Evolutionary conservation across 1,140 invertebrate genomes (phyloP).

Genomic region (Drosophila biarmipes): DNA sequence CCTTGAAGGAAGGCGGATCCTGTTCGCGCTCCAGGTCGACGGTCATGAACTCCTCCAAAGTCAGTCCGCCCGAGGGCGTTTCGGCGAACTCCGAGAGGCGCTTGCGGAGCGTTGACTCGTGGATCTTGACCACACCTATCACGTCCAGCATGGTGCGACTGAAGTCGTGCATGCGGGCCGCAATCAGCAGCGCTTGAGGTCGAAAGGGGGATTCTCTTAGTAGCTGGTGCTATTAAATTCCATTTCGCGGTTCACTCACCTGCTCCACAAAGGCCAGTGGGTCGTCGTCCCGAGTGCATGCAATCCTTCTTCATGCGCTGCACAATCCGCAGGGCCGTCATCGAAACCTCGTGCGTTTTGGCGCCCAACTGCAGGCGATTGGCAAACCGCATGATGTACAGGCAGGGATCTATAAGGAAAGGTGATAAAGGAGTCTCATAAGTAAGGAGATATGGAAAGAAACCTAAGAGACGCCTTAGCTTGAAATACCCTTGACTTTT

Average conservation of each 20-base stretch:
- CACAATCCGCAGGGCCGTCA: constrained; percentile 96
- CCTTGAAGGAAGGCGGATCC: constrained; percentile 97
- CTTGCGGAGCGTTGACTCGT: constrained; percentile 96
- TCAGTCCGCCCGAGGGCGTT: constrained; percentile 95
- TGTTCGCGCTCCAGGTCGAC: constrained; percentile 98
- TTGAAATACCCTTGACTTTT: constrained; percentile 7
- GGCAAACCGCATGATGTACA: constrained; percentile 98
- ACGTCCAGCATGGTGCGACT: constrained; percentile 94
- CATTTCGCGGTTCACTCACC: constrained; percentile 86
- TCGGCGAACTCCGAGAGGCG: constrained; percentile 97
- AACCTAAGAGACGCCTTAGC: background rate
- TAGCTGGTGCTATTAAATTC: background rate
- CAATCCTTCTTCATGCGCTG: constrained; percentile 99
- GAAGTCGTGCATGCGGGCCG: constrained; percentile 96
- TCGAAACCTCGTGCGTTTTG: constrained; percentile 97
- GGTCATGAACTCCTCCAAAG: constrained; percentile 98
- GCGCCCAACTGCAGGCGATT: constrained; percentile 96
- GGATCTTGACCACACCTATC: constrained; percentile 97
- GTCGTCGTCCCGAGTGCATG: constrained; percentile 97
- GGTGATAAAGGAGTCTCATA: constrained; percentile 42
- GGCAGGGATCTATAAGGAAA: constrained; percentile 92
- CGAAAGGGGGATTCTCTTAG: constrained; percentile 7
- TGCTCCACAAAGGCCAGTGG: constrained; percentile 98
- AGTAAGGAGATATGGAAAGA: background rate
- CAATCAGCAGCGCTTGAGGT: constrained; percentile 94